Base-by-base conservation (phyloP, 2,113 vertebrate species). In the Aptenodytes patagonicus region DNA sequence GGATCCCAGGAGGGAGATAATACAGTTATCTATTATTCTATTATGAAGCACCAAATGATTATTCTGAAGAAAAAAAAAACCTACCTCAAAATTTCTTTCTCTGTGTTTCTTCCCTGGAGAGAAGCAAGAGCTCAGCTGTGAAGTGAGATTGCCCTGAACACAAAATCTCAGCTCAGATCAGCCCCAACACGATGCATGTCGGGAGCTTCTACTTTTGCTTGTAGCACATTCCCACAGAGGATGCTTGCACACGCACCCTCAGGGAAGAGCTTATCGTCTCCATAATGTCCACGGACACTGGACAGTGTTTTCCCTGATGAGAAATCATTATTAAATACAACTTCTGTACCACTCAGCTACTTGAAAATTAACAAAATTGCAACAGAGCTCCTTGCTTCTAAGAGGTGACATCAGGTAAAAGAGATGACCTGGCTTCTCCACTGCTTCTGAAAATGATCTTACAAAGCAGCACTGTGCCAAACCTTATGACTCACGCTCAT, bases 141-240 rank as follows among this genome's bases (percentile, higher is more conserved):
- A 68, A 58, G 34, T 12, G 28, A 26, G 13, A 40, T 26, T 21
- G n/a, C 12, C 32, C 22, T 26, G 44, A 89, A 52, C 26, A 70
- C 11, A 57, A 31, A 47, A 89, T n/a, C 24, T 61, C n/a, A 49
- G 28, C 42, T 65, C 51, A 62, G 36, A 28, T 80, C 42, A 75
- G 38, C 3, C 12, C 32, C 0, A 0, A 36, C 12, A 72, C 0
- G 0, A 21, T 78, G 49, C 17, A 89, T 66, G 15, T 36, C 3
- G 5, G 21, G 13, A 78, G 32, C 68, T 78, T 55, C 54, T 52
- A 6, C 54, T 46, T 62, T 28, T 36, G 29, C 60, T 57, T 29
- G 20, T 31, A 69, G 64, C n/a, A 77, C 18, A 15, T 77, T 89
- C 20, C 44, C 20, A 57, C 61, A 13, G 11, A 26, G 11, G 26